A percentile compares a stretch with the other conserved stretches of the same genome.
Evolutionary conservation across 37 sponge, comb jelly and placozoan species (phyloP).

Genomic region (Agelas oroides): DNA sequence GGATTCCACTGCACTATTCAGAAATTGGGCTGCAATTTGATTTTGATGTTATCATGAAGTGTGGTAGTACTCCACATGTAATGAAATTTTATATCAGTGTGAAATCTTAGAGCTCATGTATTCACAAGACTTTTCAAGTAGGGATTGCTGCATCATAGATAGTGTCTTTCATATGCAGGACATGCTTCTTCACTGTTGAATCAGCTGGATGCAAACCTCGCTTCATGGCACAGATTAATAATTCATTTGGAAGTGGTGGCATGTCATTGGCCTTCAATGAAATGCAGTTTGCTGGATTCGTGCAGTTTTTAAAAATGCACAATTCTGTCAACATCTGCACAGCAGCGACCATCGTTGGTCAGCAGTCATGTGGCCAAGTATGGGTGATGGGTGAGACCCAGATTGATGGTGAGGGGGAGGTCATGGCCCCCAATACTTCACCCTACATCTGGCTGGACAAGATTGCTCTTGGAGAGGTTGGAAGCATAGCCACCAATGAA

Average conservation of each 20-base stretch:
- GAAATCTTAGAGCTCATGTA: too few relatives aligned
- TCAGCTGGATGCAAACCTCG: background rate
- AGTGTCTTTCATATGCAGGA: background rate
- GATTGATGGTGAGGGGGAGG: constrained; percentile 2
- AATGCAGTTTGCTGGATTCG: background rate
- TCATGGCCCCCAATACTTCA: background rate
- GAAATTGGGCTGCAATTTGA: too few relatives aligned
- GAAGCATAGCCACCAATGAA: background rate
- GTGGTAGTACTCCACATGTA: too few relatives aligned
- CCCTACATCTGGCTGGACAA: constrained; percentile 14
- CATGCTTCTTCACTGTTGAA: constrained; percentile 27
- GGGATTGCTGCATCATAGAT: background rate
- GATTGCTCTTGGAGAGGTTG: background rate
- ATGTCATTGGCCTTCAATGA: constrained; percentile 20
- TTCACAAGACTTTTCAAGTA: too few relatives aligned
- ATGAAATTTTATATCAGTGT: too few relatives aligned
- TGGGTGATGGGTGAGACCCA: constrained; percentile 7
- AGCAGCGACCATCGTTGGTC: background rate
- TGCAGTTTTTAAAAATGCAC: background rate
- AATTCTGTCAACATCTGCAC: background rate
- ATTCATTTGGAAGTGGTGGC: constrained; percentile 25
- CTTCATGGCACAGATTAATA: constrained; percentile 24
- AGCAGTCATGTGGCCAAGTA: background rate
- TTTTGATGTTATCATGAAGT: too few relatives aligned
- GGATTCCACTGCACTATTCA: too few relatives aligned